Evolutionary conservation across 2,113 vertebrate genomes (phyloP).

Genomic region (Junco hyemalis): DNA sequence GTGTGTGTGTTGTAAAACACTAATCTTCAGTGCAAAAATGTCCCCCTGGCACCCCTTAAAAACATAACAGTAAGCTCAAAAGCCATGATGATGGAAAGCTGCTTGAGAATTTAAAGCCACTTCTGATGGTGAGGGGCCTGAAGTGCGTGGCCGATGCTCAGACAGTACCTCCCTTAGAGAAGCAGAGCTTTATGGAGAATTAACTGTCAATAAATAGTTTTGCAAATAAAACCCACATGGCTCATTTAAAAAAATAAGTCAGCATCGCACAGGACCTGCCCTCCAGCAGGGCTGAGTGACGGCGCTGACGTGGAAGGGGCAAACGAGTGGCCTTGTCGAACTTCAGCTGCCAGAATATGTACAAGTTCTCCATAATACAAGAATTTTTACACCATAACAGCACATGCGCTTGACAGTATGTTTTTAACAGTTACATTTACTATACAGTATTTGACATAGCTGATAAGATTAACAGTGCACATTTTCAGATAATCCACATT

Average conservation of each 20-base stretch:
- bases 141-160: background rate
- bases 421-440: conserved; percentile 59
- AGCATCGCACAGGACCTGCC: background rate
- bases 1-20: conserved; percentile 78
- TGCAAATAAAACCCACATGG: conserved; percentile 38
- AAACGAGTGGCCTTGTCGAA: conserved; percentile 17
- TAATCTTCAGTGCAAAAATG: conserved; percentile 83
- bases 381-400: conserved; percentile 54
- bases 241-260: background rate
- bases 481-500: conserved; percentile 49
- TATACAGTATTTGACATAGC: conserved; percentile 40
- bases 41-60: conserved; percentile 80
- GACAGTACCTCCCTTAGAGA: background rate
- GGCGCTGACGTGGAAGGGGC: background rate
- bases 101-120: conserved; percentile 41
- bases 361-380: conserved; percentile 44
- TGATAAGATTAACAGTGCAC: conserved; percentile 59
- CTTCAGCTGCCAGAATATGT: conserved; percentile 69
- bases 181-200: background rate
- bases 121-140: background rate
- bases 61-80: conserved; percentile 75
- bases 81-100: conserved; percentile 46
- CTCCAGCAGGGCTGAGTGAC: background rate
- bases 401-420: conserved; percentile 52
- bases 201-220: conserved; percentile 40